These are phyloP conservation scores for Brachionus paranguensis DNA, from an alignment of 1,140 invertebrate species.

Conservation along the genomic window DNA sequence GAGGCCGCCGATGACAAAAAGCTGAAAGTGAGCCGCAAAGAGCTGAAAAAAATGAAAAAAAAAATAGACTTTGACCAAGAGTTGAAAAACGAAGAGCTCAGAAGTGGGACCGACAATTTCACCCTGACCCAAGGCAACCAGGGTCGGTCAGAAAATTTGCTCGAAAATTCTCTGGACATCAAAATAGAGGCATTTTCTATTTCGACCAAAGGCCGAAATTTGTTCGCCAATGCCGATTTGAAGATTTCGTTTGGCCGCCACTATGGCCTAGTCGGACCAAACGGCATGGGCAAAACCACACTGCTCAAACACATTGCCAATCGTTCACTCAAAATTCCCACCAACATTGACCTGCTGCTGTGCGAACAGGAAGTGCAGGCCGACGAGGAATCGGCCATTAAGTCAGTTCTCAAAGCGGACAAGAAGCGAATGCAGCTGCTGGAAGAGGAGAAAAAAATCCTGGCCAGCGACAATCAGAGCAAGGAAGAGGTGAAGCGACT, in stretches of 20 bases:
- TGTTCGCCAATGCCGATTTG: slow-evolving; percentile 92
- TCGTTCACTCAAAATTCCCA: slow-evolving; percentile 81
- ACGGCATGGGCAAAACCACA: slow-evolving; percentile 96
- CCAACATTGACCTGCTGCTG: slow-evolving; percentile 90
- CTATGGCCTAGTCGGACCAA: slow-evolving; percentile 96
- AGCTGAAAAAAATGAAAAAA: slow-evolving; percentile 36
- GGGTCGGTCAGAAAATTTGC: slow-evolving; percentile 69
- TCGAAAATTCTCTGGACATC: slow-evolving; percentile 93
- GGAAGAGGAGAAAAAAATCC: slow-evolving; percentile 72
- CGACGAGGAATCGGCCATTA: slow-evolving; percentile 81
- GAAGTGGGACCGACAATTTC: slow-evolving; percentile 67
- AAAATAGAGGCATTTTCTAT: slow-evolving; percentile 97
- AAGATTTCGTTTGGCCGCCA: slow-evolving; percentile 84
- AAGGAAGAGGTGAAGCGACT: slow-evolving; percentile 69
- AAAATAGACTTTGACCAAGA: slow-evolving; percentile 9
- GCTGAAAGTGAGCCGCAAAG: slow-evolving; percentile 25
- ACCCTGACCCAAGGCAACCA: slow-evolving; percentile 83
- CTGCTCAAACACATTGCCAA: slow-evolving; percentile 83
- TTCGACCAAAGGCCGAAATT: slow-evolving; percentile 88
- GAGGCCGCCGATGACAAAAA: not conserved
- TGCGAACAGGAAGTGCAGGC: slow-evolving; percentile 98
- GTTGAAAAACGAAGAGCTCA: not conserved
- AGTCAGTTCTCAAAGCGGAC: slow-evolving; percentile 85
- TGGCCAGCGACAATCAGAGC: slow-evolving; percentile 59
- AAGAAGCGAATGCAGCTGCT: slow-evolving; percentile 74